Percentiles rank a stretch among this genome's conserved stretches.
Conservation (phyloP, 2,797 vertebrate species). For the Myiotriccus ornatus region DNA sequence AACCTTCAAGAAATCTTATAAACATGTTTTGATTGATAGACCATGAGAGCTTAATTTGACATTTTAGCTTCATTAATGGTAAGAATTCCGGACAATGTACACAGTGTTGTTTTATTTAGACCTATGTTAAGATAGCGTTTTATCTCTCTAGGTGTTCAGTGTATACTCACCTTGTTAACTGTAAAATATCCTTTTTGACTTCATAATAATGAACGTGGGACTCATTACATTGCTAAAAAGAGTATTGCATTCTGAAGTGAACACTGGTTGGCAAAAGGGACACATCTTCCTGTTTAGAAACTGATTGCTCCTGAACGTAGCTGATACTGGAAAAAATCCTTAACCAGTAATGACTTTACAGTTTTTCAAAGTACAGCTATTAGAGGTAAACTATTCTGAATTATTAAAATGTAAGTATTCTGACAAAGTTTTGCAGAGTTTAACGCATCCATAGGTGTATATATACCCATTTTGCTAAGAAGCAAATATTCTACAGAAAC, state of each 20-base stretch:
- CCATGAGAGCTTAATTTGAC: neutral
- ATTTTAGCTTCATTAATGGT: neutral
- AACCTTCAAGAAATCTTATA: neutral
- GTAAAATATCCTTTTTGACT: neutral
- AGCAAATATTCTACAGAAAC: neutral
- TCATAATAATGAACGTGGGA: neutral
- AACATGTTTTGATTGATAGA: neutral
- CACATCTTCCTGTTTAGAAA: neutral
- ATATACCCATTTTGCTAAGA: neutral
- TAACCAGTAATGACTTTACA: neutral
- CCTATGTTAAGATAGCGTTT: neutral
- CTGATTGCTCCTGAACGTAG: neutral
- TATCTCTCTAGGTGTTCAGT: neutral
- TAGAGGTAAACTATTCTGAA: neutral
- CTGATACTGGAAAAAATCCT: neutral
- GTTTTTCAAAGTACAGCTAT: neutral
- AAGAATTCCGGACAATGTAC: neutral
- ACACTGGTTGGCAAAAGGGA: neutral
- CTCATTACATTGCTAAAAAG: neutral
- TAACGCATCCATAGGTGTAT: neutral
- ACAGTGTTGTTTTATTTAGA: neutral
- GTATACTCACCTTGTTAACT: neutral
- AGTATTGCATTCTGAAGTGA: neutral
- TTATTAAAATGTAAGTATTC: neutral
- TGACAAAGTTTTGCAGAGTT: neutral